Evolutionary conservation across 2,888 invertebrate genomes (phyloP).

Genomic region (Abrostola tripartita): DNA sequence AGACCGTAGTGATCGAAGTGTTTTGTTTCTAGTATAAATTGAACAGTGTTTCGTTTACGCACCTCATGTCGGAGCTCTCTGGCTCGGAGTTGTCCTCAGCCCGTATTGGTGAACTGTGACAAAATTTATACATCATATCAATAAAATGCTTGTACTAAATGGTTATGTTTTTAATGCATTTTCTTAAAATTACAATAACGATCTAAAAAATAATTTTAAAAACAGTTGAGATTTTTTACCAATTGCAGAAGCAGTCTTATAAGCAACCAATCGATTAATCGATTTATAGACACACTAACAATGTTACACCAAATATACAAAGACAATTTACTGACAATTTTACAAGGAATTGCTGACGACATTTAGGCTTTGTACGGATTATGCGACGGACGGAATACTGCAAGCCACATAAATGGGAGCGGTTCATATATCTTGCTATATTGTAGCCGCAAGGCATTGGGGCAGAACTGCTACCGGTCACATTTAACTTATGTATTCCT

Average conservation of each 20-base stretch:
- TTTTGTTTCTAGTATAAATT: not conserved
- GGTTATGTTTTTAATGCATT: too few species aligned
- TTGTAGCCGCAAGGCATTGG: slow-evolving; percentile 41
- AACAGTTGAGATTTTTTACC: too few species aligned
- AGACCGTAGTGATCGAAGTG: too few species aligned
- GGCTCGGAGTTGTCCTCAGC: slow-evolving; percentile 57
- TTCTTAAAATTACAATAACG: not conserved
- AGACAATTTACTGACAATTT: not conserved
- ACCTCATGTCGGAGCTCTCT: slow-evolving; percentile 52
- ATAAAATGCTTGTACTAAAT: too few species aligned
- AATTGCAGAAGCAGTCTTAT: too few species aligned
- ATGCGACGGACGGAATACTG: slow-evolving; percentile 24
- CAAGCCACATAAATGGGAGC: slow-evolving; percentile 35
- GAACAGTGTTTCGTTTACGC: slow-evolving; percentile 2
- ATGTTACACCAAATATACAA: not conserved
- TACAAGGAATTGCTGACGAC: slow-evolving; percentile 9
- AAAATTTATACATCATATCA: not conserved
- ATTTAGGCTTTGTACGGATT: slow-evolving; percentile 20
- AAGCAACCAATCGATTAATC: too few species aligned
- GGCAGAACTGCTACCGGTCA: slow-evolving; percentile 8
- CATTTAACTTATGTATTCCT: slow-evolving; percentile 35
- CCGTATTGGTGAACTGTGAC: slow-evolving; percentile 48
- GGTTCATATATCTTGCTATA: slow-evolving; percentile 30
- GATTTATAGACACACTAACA: not conserved
- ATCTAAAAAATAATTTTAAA: too few species aligned